Evolutionary conservation across 2,113 vertebrate species (phyloP).

Genomic region (Daubentonia madagascariensis): DNA sequence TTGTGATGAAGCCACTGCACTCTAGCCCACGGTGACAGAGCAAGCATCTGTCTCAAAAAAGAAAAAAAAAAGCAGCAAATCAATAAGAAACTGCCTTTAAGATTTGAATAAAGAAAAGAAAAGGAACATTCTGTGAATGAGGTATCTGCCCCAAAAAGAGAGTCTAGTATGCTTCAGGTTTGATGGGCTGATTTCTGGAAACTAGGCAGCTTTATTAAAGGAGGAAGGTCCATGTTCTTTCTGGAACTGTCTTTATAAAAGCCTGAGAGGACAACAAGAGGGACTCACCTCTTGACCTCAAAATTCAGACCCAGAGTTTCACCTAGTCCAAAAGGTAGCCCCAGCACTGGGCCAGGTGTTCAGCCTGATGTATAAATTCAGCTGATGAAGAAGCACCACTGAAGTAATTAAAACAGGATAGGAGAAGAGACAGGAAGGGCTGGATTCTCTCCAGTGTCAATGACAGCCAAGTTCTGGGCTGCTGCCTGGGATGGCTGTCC

Average conservation of each 20-base stretch:
- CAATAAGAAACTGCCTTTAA: not conserved
- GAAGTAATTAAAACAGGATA: slow-evolving; percentile 70
- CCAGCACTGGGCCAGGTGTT: slow-evolving; percentile 44
- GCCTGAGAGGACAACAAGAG: slow-evolving; percentile 48
- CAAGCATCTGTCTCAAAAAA: not conserved
- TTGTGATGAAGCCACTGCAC: too few relatives aligned
- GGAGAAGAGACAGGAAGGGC: slow-evolving; percentile 51
- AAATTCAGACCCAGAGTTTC: not conserved
- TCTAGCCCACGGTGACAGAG: too few relatives aligned
- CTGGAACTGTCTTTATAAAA: slow-evolving; percentile 60
- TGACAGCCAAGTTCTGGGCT: slow-evolving; percentile 45
- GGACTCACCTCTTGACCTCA: slow-evolving; percentile 46
- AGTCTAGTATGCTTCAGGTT: not conserved
- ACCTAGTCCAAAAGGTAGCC: slow-evolving; percentile 6
- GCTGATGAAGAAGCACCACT: slow-evolving; percentile 70
- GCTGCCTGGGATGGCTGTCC: slow-evolving; percentile 50
- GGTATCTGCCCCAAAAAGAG: not conserved
- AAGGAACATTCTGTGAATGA: not conserved
- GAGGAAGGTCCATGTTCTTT: not conserved
- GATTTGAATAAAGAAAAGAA: not conserved
- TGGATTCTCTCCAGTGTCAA: slow-evolving; percentile 12
- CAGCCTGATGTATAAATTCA: not conserved
- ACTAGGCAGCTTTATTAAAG: not conserved
- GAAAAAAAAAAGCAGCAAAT: not conserved
- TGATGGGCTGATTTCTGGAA: not conserved